Evolutionary conservation across 2,888 invertebrate species (phyloP).

Genomic region (Himalopsyche kuldschensis): DNA sequence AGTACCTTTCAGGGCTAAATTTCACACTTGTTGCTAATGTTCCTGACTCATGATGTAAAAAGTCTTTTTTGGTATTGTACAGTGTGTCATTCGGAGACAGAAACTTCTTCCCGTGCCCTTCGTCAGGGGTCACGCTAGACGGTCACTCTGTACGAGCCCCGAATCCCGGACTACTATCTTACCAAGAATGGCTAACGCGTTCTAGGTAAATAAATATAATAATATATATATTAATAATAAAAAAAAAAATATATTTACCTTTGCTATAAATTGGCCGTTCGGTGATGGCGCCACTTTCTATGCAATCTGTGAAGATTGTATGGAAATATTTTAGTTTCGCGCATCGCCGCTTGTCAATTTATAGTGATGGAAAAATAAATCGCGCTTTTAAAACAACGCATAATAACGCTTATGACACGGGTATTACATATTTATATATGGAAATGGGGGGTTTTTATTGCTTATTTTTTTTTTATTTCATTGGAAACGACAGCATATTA

Average conservation of each 20-base stretch:
- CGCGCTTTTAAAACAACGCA: neutral
- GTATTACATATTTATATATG: neutral
- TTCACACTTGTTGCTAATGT: neutral
- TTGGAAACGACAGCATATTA: neutral
- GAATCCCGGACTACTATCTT: slow-evolving; percentile 60
- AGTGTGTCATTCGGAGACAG: slow-evolving; percentile 51
- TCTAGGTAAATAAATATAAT: slow-evolving; percentile 50
- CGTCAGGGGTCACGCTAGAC: slow-evolving; percentile 44
- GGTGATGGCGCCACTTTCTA: neutral
- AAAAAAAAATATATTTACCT: neutral
- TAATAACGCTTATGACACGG: neutral
- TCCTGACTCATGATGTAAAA: slow-evolving; percentile 1
- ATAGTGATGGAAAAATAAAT: neutral
- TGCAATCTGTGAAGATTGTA: neutral
- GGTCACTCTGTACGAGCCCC: slow-evolving; percentile 60
- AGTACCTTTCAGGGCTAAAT: no score
- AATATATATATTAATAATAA: neutral
- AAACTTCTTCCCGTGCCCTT: slow-evolving; percentile 40
- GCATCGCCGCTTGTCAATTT: neutral
- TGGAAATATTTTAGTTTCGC: neutral
- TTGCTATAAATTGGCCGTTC: neutral
- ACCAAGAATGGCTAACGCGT: slow-evolving; percentile 62
- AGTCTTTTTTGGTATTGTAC: slow-evolving; percentile 36
- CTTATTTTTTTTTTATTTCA: neutral
- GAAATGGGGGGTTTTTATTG: neutral